A percentile compares a stretch with the other conserved stretches of the same genome.
Conservation (phyloP, 2,888 invertebrate genomes). For the Clusia tigrina region DNA sequence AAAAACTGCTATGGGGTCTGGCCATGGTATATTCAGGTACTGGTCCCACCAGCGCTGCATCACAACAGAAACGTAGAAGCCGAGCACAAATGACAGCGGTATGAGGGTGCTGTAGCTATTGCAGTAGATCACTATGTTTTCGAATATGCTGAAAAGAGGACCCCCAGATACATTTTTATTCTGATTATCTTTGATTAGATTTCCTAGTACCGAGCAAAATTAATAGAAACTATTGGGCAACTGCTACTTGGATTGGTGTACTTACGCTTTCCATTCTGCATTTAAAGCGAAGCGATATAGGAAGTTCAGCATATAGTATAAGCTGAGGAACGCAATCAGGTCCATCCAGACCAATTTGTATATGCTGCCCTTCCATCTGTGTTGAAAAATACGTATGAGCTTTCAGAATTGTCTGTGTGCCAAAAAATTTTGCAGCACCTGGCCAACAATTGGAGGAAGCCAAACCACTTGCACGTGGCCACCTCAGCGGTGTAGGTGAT, state of each 20-base stretch:
- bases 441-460: conserved; percentile 41
- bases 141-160: conserved; percentile 76
- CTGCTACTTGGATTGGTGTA: neutral
- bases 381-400: neutral
- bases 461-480: conserved; percentile 38
- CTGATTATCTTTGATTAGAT: too few relatives aligned
- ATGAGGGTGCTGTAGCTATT: conserved; percentile 82
- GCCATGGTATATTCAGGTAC: conserved; percentile 83
- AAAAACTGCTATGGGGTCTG: conserved; percentile 82
- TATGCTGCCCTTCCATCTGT: conserved; percentile 91
- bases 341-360: conserved; percentile 94
- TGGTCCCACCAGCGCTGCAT: conserved; percentile 93
- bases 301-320: conserved; percentile 70
- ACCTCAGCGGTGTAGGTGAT: conserved; percentile 47
- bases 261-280: conserved; percentile 37
- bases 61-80: conserved; percentile 90
- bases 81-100: conserved; percentile 90
- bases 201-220: too few relatives aligned
- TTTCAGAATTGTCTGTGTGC: neutral
- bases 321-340: conserved; percentile 75
- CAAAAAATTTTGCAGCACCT: conserved; percentile 33
- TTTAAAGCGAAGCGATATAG: conserved; percentile 39
- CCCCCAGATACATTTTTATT: neutral
- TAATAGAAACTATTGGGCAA: conserved; percentile 12
- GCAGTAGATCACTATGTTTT: conserved; percentile 81